Conservation (phyloP, 2,888 invertebrate species). For the Cetonia aurata region DNA sequence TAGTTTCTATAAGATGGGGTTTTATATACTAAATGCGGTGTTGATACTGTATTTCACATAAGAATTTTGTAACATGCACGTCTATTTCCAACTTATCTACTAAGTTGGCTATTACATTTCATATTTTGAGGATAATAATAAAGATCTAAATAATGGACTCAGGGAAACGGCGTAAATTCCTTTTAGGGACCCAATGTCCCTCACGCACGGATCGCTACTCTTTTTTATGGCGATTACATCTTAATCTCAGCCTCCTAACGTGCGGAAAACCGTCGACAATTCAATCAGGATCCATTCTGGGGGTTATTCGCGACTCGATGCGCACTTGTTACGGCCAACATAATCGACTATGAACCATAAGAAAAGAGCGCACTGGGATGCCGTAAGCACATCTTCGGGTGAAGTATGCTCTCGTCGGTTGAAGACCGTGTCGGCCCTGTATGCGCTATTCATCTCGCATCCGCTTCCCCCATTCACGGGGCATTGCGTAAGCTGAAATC, state of each 20-base stretch:
- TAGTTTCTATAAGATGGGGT: too few relatives aligned
- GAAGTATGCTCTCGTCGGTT: constrained; percentile 27
- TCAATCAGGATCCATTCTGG: constrained; percentile 57
- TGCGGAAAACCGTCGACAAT: constrained; percentile 63
- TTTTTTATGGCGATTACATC: constrained; percentile 47
- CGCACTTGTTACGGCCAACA: constrained; percentile 56
- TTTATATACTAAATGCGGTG: too few relatives aligned
- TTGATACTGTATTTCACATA: background rate
- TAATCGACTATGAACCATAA: constrained; percentile 49
- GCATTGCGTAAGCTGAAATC: constrained; percentile 30
- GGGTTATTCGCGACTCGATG: constrained; percentile 57
- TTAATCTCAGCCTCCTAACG: constrained; percentile 61
- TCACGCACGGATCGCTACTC: constrained; percentile 38
- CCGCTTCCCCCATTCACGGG: constrained; percentile 14
- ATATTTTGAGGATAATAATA: background rate
- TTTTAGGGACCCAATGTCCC: constrained; percentile 25
- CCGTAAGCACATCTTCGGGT: constrained; percentile 26
- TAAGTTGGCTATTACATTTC: background rate
- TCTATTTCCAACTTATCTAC: background rate
- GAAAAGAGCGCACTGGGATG: constrained; percentile 20
- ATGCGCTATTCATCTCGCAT: constrained; percentile 26
- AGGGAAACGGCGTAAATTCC: constrained; percentile 7
- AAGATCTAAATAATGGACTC: constrained; percentile 22
- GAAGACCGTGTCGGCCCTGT: constrained; percentile 6
- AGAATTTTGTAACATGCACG: background rate